Evolutionary conservation across 2,797 vertebrate species (phyloP).

Genomic region (Trichosurus vulpecula): DNA sequence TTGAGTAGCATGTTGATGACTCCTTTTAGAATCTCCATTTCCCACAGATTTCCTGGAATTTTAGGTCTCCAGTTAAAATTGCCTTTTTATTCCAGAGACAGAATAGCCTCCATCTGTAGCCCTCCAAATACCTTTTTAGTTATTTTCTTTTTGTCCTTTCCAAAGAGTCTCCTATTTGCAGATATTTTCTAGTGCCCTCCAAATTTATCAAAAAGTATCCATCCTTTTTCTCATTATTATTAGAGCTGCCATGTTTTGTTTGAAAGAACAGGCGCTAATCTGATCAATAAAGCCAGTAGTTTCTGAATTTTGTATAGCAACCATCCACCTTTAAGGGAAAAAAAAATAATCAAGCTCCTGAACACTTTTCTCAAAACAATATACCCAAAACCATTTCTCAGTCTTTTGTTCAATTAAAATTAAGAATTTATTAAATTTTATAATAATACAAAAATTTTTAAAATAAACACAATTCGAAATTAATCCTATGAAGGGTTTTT

Average conservation of each 20-base stretch:
- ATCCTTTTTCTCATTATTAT: not conserved
- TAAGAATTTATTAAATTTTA: not conserved
- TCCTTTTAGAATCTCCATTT: not conserved
- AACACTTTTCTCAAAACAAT: not conserved
- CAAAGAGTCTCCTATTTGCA: not conserved
- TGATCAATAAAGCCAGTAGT: not conserved
- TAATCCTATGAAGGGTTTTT: not conserved
- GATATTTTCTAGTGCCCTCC: no score
- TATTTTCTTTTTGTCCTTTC: not conserved
- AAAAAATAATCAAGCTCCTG: not conserved
- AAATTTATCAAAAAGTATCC: not conserved
- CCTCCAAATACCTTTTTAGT: not conserved
- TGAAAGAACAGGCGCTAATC: not conserved
- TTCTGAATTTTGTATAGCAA: not conserved
- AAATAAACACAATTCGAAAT: not conserved
- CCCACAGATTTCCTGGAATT: not conserved
- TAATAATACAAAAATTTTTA: not conserved
- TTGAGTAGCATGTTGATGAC: not conserved
- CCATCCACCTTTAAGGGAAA: not conserved
- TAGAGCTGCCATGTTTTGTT: not conserved
- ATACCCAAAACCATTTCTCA: not conserved
- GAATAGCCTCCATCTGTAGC: not conserved
- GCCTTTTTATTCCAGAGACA: not conserved
- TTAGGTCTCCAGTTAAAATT: not conserved
- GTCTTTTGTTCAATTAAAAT: not conserved